These are phyloP conservation scores for Pentamera pediparva DNA, from an alignment of 53 echinoderm and acorn worm species.

Conservation along the genomic window DNA sequence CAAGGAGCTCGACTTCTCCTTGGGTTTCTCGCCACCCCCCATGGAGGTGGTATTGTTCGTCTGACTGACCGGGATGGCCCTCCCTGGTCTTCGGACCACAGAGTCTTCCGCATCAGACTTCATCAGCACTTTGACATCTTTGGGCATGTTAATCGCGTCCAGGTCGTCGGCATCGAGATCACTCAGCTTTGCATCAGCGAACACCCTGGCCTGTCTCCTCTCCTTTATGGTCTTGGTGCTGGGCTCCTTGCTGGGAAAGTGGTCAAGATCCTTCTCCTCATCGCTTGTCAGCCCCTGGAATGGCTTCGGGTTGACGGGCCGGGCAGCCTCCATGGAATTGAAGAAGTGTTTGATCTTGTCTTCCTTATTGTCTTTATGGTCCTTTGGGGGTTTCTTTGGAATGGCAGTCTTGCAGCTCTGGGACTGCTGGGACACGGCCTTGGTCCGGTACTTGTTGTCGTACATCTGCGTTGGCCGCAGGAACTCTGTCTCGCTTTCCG, in stretches of 20 bases:
- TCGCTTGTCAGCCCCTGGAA: conserved; percentile 76
- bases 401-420: conserved; percentile 33
- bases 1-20: conserved; percentile 28
- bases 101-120: not conserved
- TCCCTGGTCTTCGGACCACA: conserved; percentile 8
- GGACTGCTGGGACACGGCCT: conserved; percentile 84
- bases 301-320: conserved; percentile 62
- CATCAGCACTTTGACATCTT: conserved; percentile 24
- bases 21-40: not conserved
- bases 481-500: conserved; percentile 93
- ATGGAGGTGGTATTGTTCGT: no score
- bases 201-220: conserved; percentile 62
- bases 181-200: conserved; percentile 37
- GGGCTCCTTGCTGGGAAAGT: conserved; percentile 55
- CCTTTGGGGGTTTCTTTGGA: conserved; percentile 48
- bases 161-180: conserved; percentile 26
- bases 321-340: conserved; percentile 54
- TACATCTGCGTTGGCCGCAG: conserved; percentile 74
- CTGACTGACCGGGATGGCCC: conserved; percentile 23
- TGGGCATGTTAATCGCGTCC: conserved; percentile 8
- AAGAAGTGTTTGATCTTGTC: conserved; percentile 89
- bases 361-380: conserved; percentile 32
- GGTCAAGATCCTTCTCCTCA: conserved; percentile 73
- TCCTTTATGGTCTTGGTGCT: conserved; percentile 54
- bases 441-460: conserved; percentile 82